Evolutionary conservation across 2,888 invertebrate genomes (phyloP).

Genomic region (Chorisops tibialis): DNA sequence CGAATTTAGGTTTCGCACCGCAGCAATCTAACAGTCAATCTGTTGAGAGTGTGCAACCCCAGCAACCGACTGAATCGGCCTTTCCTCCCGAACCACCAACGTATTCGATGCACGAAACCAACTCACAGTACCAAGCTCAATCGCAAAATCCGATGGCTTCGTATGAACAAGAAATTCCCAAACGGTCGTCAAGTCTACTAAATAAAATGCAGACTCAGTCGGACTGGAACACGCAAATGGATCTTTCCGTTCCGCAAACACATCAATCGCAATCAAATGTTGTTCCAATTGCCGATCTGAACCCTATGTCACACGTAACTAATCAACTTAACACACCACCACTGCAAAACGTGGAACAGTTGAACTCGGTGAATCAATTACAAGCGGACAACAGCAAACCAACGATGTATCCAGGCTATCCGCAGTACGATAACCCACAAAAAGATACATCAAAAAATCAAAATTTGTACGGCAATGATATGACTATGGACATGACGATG

Average conservation of each 20-base stretch:
- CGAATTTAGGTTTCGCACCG: constrained; percentile 4
- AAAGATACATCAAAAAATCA: constrained; percentile 47
- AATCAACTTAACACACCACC: constrained; percentile 31
- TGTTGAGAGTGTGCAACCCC: constrained; percentile 24
- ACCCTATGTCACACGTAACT: constrained; percentile 8
- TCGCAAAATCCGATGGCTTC: constrained; percentile 5
- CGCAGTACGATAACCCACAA: constrained; percentile 38
- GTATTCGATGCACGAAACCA: constrained; percentile 24
- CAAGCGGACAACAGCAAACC: constrained; percentile 51
- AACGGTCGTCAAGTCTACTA: constrained; percentile 9
- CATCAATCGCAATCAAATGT: constrained; percentile 1
- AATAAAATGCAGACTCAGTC: constrained; percentile 24
- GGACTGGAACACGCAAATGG: constrained; percentile 29
- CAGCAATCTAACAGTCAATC: constrained; percentile 32
- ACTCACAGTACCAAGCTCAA: constrained; percentile 15
- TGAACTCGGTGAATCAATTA: constrained; percentile 39
- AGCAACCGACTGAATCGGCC: constrained; percentile 34
- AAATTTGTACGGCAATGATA: constrained; percentile 53
- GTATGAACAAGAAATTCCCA: constrained; percentile 25
- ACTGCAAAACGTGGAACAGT: constrained; percentile 25
- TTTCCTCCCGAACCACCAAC: constrained; percentile 18
- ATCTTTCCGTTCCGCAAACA: constrained; percentile 6
- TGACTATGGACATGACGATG: constrained; percentile 20
- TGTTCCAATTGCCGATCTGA: background rate
- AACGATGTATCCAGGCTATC: constrained; percentile 46